phyloP scores from a whole-genome alignment of 2,888 invertebrate species.

The Ceratothoa steindachneri region DNA sequence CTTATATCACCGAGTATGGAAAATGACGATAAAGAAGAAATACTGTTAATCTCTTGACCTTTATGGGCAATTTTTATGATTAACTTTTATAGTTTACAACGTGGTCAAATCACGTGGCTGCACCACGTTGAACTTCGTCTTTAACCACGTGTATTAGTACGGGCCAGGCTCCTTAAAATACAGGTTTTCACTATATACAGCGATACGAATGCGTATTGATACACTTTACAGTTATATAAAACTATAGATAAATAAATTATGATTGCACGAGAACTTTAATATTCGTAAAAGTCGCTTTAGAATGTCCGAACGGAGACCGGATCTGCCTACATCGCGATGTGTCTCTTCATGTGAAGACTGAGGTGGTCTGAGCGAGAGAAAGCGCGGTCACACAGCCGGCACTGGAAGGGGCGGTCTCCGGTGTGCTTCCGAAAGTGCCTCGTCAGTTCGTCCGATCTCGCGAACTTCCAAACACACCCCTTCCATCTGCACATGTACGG shows the following conservation, averaged over 20 bases:
- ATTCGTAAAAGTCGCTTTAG: not conserved
- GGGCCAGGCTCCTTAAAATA: too few relatives aligned
- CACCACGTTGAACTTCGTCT: too few relatives aligned
- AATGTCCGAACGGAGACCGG: too few relatives aligned
- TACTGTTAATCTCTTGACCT: too few relatives aligned
- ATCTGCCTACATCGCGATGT: constrained; percentile 50
- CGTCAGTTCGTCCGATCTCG: constrained; percentile 61
- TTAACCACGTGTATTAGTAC: too few relatives aligned
- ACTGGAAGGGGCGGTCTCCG: constrained; percentile 62
- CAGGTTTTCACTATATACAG: too few relatives aligned
- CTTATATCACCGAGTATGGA: too few relatives aligned
- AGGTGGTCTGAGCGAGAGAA: constrained; percentile 63
- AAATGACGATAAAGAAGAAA: too few relatives aligned
- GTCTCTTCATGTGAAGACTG: constrained; percentile 62
- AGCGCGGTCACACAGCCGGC: constrained; percentile 60
- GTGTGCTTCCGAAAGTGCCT: constrained; percentile 59
- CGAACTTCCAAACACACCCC: constrained; percentile 62
- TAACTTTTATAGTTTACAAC: too few relatives aligned
- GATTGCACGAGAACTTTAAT: not conserved
- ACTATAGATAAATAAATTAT: not conserved
- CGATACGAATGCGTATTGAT: too few relatives aligned
- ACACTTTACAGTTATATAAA: not conserved
- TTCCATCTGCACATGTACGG: constrained; percentile 62
- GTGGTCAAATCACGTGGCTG: too few relatives aligned
- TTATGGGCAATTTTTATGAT: too few relatives aligned